Conservation (phyloP, 2,113 vertebrate genomes). For the Elaphurus davidianus region DNA sequence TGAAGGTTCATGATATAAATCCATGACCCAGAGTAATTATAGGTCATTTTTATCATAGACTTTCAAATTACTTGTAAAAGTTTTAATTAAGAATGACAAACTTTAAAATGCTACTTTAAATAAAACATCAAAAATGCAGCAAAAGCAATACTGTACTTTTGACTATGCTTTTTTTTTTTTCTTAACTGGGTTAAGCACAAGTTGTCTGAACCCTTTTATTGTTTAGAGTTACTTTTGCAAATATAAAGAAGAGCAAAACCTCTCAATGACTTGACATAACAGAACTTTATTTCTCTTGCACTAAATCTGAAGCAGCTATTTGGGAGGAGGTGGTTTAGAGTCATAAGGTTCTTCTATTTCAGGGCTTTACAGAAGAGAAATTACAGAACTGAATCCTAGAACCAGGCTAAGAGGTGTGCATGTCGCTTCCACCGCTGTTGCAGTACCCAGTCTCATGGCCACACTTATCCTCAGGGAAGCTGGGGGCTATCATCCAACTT, state of each 20-base stretch:
- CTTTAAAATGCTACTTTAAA: neutral
- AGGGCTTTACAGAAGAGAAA: neutral
- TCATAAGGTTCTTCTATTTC: neutral
- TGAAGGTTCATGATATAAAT: neutral
- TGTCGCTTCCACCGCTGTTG: neutral
- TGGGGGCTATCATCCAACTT: neutral
- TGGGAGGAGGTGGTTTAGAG: neutral
- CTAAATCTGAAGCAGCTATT: neutral
- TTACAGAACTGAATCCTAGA: neutral
- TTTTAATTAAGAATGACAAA: neutral
- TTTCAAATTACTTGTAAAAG: neutral
- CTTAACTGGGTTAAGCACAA: neutral
- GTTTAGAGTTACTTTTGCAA: neutral
- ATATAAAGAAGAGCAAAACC: neutral
- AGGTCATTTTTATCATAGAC: neutral
- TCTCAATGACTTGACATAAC: neutral
- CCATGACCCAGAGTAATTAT: neutral
- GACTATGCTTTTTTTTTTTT: neutral
- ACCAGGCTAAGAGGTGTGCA: neutral
- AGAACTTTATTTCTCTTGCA: neutral
- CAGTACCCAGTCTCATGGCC: neutral
- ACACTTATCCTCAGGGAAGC: neutral
- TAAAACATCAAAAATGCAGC: neutral
- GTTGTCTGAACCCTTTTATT: neutral
- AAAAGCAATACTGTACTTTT: neutral